Percentiles rank a stretch among this genome's conserved stretches.
These are phyloP conservation scores for Tyrannus savana DNA, from an alignment of 2,113 vertebrate species.

Conservation along the genomic window DNA sequence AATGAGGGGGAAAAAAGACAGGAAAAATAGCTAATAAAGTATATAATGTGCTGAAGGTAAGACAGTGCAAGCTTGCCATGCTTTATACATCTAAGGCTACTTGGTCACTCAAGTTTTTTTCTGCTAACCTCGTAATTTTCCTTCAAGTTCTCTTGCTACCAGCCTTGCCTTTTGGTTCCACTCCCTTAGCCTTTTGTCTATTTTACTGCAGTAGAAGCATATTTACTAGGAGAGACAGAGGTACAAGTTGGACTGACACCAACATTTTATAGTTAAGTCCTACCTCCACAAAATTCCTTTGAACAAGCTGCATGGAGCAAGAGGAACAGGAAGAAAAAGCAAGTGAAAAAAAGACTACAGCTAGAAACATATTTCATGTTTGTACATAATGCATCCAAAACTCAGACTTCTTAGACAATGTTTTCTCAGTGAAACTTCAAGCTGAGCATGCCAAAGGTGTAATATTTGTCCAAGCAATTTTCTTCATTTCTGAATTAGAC, in stretches of 20 bases:
- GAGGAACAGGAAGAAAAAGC: background rate
- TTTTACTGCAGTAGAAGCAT: constrained; percentile 36
- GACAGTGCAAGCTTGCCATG: background rate
- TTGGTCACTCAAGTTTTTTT: background rate
- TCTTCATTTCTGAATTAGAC: background rate
- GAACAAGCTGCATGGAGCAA: background rate
- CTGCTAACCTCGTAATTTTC: background rate
- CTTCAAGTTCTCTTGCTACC: background rate
- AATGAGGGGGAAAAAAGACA: rapidly evolving
- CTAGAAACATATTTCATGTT: background rate
- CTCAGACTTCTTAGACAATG: background rate
- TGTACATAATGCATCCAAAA: background rate
- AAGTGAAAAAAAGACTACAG: background rate
- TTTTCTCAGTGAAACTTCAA: background rate
- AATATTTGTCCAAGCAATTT: background rate
- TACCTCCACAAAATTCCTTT: constrained; percentile 21
- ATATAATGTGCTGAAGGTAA: background rate
- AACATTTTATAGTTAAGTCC: constrained; percentile 29
- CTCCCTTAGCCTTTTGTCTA: background rate
- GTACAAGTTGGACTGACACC: constrained; percentile 44
- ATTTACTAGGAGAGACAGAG: constrained; percentile 64
- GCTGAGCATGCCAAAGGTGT: background rate
- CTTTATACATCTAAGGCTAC: background rate
- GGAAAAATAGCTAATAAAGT: background rate
- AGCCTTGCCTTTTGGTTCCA: background rate